Percentiles rank a stretch among this genome's conserved stretches.
phyloP scores from a whole-genome alignment of 2,113 vertebrate genomes.

The Mastomys natalensis region DNA sequence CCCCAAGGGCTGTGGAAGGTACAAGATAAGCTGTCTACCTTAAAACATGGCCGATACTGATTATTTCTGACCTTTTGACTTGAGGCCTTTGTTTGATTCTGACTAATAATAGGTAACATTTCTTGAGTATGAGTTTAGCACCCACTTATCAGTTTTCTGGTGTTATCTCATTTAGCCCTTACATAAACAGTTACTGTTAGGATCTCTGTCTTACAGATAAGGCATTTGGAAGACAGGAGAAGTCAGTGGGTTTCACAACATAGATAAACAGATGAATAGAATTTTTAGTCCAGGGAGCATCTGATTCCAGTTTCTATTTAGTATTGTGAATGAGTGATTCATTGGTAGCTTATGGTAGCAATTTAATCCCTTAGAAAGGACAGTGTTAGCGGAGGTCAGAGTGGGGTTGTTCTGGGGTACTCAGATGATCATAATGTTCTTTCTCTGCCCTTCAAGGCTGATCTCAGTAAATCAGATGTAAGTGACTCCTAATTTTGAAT shows the following conservation, averaged over 20 bases:
- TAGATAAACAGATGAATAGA: constrained; percentile 24
- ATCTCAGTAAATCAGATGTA: background rate
- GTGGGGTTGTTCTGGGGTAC: background rate
- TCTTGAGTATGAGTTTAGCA: background rate
- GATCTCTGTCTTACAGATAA: constrained; percentile 54
- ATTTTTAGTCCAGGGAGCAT: background rate
- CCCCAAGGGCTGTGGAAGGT: background rate
- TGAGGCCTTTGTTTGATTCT: constrained; percentile 43
- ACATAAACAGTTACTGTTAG: background rate
- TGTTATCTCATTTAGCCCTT: constrained; percentile 20
- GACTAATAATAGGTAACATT: constrained; percentile 55
- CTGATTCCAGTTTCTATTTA: background rate
- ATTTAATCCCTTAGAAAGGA: background rate
- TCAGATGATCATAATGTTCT: background rate
- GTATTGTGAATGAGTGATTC: background rate
- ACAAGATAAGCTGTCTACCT: background rate
- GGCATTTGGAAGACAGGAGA: constrained; percentile 9
- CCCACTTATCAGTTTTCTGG: constrained; percentile 35
- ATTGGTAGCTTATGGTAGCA: background rate
- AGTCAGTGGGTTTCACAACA: background rate
- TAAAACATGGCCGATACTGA: background rate
- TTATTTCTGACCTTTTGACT: constrained; percentile 27
- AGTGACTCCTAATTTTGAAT: background rate
- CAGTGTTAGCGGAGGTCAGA: background rate
- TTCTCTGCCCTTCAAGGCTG: background rate